Conservation (phyloP, 2,888 invertebrate genomes). For the Nephrotoma flavescens region DNA sequence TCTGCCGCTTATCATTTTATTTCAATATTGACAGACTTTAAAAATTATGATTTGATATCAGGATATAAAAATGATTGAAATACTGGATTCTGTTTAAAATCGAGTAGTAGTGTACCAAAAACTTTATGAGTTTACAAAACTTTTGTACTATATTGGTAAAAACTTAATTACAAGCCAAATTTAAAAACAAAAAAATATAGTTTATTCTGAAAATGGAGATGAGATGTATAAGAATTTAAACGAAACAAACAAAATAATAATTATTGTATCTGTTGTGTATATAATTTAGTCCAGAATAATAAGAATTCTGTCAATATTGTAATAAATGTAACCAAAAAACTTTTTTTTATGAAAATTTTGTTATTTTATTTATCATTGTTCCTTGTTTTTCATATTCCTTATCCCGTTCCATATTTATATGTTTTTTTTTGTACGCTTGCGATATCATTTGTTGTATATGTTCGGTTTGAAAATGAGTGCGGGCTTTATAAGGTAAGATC, state of each 20-base stretch:
- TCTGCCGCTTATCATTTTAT: not conserved
- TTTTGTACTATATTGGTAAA: not conserved
- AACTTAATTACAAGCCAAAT: not conserved
- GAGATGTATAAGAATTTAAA: not conserved
- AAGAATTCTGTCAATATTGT: constrained; percentile 3
- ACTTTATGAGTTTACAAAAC: not conserved
- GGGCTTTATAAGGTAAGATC: not conserved
- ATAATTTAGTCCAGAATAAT: not conserved
- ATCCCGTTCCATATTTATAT: not conserved
- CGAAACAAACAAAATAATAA: not conserved
- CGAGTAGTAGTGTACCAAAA: not conserved
- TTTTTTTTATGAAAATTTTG: not conserved
- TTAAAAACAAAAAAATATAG: not conserved
- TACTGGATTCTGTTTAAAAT: not conserved
- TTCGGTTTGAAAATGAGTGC: not conserved
- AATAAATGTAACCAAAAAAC: not conserved
- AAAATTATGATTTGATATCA: not conserved
- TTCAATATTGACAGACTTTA: not conserved
- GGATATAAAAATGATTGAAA: not conserved
- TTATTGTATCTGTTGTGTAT: not conserved
- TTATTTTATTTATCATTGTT: not conserved
- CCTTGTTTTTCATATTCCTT: not conserved
- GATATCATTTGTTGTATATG: not conserved
- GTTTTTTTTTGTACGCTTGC: not conserved
- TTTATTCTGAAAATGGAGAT: not conserved